Conservation (phyloP, 2,113 vertebrate species). For the Trachemys scripta region DNA sequence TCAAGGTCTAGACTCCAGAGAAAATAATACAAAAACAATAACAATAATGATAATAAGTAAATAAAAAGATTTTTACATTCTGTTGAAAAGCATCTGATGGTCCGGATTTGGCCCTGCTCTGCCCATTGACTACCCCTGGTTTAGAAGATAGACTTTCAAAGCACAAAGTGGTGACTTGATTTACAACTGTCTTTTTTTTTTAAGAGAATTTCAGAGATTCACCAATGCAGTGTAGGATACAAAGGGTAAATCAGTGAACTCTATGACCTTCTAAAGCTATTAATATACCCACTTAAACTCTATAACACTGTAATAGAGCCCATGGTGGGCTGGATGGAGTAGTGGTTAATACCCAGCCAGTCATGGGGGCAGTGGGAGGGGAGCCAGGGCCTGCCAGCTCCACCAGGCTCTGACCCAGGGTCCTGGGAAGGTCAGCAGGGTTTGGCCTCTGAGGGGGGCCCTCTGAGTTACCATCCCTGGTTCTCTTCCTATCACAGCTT, state of each 20-base stretch:
- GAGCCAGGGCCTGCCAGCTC: background rate
- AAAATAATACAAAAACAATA: background rate
- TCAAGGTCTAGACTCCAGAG: background rate
- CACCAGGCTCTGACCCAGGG: background rate
- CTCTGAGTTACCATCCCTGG: background rate
- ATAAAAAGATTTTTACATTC: background rate
- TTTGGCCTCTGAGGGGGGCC: too few species aligned
- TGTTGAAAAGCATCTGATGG: background rate
- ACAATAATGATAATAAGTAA: background rate
- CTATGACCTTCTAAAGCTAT: slow-evolving; percentile 33
- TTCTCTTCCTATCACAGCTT: too few species aligned
- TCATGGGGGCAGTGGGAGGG: too few species aligned
- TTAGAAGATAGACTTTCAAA: slow-evolving; percentile 28
- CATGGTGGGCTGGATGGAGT: background rate
- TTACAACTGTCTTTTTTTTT: slow-evolving; percentile 31
- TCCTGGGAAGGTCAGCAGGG: background rate
- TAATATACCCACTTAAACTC: slow-evolving; percentile 61
- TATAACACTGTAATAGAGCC: background rate
- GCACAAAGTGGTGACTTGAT: slow-evolving; percentile 41
- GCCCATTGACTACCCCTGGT: background rate
- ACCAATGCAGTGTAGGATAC: slow-evolving; percentile 26
- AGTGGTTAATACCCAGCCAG: background rate
- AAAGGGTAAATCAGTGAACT: slow-evolving; percentile 24
- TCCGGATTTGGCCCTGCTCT: background rate
- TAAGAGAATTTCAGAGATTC: slow-evolving; percentile 19